Conservation (phyloP, 2,113 vertebrate genomes). For the Leucopsar rothschildi region DNA sequence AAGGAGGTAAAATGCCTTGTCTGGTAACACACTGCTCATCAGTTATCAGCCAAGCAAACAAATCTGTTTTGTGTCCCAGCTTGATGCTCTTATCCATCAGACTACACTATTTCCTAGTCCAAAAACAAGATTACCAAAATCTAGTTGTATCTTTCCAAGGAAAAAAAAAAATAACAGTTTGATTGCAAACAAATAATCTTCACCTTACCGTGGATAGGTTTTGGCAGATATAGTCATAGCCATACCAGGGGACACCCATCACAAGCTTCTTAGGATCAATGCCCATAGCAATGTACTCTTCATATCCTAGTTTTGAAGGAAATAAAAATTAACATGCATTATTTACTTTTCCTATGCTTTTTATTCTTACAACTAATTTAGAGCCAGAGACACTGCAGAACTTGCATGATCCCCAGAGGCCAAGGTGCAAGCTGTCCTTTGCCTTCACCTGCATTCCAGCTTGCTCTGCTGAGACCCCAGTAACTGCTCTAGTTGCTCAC, state of each 20-base stretch:
- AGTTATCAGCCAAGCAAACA: background rate
- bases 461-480: background rate
- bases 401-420: background rate
- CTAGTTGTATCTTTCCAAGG: background rate
- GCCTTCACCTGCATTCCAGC: background rate
- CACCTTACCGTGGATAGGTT: slow-evolving; percentile 79
- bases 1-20: background rate
- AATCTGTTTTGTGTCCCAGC: background rate
- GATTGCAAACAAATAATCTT: background rate
- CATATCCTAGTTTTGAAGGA: slow-evolving; percentile 77
- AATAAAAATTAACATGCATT: background rate
- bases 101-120: background rate
- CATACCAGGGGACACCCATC: slow-evolving; percentile 98
- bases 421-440: background rate
- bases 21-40: background rate
- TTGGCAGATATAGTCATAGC: slow-evolving; percentile 91
- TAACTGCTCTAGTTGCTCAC: background rate
- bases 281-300: slow-evolving; percentile 80
- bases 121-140: background rate
- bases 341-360: background rate
- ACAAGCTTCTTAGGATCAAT: slow-evolving; percentile 88
- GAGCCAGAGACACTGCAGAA: background rate
- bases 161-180: background rate
- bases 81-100: background rate
- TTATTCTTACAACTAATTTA: background rate